A percentile compares a stretch with the other conserved stretches of the same genome.
Conservation (phyloP, 2,888 invertebrate genomes). For the Lacanobia wlatinum region DNA sequence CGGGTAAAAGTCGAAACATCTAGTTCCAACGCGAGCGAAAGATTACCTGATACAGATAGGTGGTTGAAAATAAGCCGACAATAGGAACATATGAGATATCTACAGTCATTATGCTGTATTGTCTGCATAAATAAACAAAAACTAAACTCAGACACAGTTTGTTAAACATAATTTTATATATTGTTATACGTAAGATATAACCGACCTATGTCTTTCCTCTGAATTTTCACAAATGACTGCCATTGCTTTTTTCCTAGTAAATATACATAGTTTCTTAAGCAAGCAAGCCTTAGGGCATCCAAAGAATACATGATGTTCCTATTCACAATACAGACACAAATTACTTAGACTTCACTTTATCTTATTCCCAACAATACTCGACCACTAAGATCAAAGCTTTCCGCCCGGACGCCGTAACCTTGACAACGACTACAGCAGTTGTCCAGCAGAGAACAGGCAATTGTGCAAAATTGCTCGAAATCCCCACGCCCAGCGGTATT, state of each 20-base stretch:
- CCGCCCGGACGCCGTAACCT: slow-evolving; percentile 51
- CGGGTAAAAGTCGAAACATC: too few species aligned
- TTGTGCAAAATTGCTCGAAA: slow-evolving; percentile 76
- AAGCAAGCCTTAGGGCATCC: accelerated
- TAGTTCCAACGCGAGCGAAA: too few species aligned
- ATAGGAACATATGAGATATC: too few species aligned
- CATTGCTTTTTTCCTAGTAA: background rate
- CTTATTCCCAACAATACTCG: slow-evolving; percentile 29
- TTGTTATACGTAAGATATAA: too few species aligned
- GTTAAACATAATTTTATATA: too few species aligned
- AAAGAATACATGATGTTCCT: background rate
- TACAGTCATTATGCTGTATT: too few species aligned
- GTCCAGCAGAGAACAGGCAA: slow-evolving; percentile 64
- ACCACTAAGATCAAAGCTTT: slow-evolving; percentile 25
- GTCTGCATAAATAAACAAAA: too few species aligned
- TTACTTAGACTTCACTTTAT: slow-evolving; percentile 6
- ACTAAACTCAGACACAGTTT: too few species aligned
- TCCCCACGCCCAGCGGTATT: slow-evolving; percentile 72
- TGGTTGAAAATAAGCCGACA: too few species aligned
- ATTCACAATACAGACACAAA: slow-evolving; percentile 13
- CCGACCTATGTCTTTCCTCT: too few species aligned
- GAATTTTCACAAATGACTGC: too few species aligned
- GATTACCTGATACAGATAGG: too few species aligned
- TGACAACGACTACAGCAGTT: slow-evolving; percentile 45
- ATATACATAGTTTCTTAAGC: background rate